Percentiles rank a stretch among this genome's conserved stretches.
These are phyloP conservation scores for Clinocottus analis DNA, from an alignment of 2,113 vertebrate species.

Conservation along the genomic window DNA sequence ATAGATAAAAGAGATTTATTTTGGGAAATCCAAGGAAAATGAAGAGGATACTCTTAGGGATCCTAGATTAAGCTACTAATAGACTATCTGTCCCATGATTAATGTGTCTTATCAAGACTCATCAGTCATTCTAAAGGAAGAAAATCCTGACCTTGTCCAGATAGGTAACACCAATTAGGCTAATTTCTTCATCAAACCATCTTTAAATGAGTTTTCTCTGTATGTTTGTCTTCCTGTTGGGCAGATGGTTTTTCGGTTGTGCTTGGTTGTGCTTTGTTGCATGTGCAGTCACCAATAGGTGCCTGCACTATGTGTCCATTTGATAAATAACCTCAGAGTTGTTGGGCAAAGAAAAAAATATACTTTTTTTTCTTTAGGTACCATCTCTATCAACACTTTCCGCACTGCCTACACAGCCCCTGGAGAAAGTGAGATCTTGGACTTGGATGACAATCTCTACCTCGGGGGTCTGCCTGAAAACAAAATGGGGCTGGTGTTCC, in stretches of 20 bases:
- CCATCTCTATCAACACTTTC: conserved; percentile 95
- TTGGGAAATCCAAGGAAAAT: conserved; percentile 73
- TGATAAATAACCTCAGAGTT: conserved; percentile 10
- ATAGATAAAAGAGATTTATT: conserved; percentile 80
- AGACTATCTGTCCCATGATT: conserved; percentile 71
- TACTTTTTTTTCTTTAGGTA: conserved; percentile 82
- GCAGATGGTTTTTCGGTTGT: no score
- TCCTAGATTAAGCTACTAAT: conserved; percentile 77
- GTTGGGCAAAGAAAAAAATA: not conserved
- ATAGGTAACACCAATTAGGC: conserved; percentile 73
- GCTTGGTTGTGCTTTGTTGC: not conserved
- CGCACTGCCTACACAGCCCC: conserved; percentile 96
- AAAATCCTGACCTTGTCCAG: conserved; percentile 71
- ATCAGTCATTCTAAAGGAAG: conserved; percentile 78
- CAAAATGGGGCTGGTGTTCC: conserved; percentile 92
- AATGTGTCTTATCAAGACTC: conserved; percentile 77
- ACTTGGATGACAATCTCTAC: conserved; percentile 96
- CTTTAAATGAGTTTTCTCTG: conserved; percentile 38
- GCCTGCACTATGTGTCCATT: not conserved
- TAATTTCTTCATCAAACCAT: conserved; percentile 70
- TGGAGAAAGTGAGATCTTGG: conserved; percentile 97
- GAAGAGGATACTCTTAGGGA: conserved; percentile 74
- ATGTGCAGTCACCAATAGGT: not conserved
- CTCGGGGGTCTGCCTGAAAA: conserved; percentile 97
- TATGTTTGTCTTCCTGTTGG: conserved; percentile 27